phyloP scores from a whole-genome alignment of 1,140 invertebrate genomes.

The Drosophila yakuba region DNA sequence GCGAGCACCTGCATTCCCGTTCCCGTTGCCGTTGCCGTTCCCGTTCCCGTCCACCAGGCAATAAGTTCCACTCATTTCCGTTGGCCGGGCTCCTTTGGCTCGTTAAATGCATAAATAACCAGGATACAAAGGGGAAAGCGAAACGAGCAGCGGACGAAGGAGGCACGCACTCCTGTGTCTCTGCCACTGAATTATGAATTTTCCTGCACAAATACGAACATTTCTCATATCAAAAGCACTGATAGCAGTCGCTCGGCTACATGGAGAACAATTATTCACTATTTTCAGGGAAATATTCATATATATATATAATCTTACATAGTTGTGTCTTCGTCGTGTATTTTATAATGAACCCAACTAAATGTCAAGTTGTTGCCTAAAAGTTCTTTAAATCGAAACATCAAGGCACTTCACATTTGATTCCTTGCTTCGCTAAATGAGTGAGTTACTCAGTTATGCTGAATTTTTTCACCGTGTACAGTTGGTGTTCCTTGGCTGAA shows the following conservation, averaged over 20 bases:
- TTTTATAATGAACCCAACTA: background rate
- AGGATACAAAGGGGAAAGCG: constrained; percentile 5
- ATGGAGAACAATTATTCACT: background rate
- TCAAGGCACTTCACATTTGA: too few species aligned
- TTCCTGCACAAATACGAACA: constrained; percentile 56
- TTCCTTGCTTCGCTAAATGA: too few species aligned
- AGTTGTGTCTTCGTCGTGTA: too few species aligned
- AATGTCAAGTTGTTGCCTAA: too few species aligned
- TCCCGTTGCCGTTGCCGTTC: constrained; percentile 3
- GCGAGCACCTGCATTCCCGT: background rate
- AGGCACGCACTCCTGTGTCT: constrained; percentile 36
- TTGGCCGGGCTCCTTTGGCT: constrained; percentile 33
- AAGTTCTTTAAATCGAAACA: too few species aligned
- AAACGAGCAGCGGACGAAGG: background rate
- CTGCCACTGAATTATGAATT: constrained; percentile 65
- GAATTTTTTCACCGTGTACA: background rate
- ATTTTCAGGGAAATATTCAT: too few species aligned
- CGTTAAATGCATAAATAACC: constrained; percentile 69
- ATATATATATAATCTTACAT: too few species aligned
- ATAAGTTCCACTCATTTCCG: constrained; percentile 61
- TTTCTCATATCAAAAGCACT: constrained; percentile 42
- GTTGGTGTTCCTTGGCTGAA: background rate
- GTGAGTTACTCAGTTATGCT: too few species aligned
- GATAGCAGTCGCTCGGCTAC: constrained; percentile 17
- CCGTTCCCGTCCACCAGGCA: constrained; percentile 26